Evolutionary conservation across 2,113 vertebrate genomes (phyloP).

Genomic region (Rhinopomastus cyanomelas): DNA sequence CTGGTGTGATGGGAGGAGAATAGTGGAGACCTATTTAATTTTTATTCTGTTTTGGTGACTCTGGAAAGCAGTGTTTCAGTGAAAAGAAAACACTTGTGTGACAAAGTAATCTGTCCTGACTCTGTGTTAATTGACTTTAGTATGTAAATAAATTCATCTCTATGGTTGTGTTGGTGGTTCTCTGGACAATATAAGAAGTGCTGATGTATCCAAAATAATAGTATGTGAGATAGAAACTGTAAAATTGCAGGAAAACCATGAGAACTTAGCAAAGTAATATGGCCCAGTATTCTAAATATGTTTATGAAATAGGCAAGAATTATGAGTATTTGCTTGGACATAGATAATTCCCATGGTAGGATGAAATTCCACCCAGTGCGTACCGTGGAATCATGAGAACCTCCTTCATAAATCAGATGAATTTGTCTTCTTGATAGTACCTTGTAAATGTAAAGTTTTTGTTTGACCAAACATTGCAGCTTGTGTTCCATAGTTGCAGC

Average conservation of each 20-base stretch:
- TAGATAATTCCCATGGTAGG: neutral
- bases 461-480: neutral
- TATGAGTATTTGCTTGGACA: neutral
- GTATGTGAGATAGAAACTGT: neutral
- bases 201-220: neutral
- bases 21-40: neutral
- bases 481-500: neutral
- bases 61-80: neutral
- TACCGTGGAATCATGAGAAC: neutral
- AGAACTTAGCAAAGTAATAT: neutral
- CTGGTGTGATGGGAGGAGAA: neutral
- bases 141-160: neutral
- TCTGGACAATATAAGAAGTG: neutral
- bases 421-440: neutral
- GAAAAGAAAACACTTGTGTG: neutral
- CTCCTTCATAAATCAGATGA: neutral
- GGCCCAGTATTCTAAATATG: neutral
- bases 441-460: neutral
- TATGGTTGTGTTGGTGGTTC: neutral
- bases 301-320: neutral
- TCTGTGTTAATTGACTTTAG: neutral
- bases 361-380: accelerated
- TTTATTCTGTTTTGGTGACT: neutral
- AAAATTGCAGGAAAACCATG: neutral
- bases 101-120: neutral